A percentile compares a stretch with the other conserved stretches of the same genome.
These are phyloP conservation scores for Endotricha flammealis DNA, from an alignment of 2,888 invertebrate species.

Conservation along the genomic window DNA sequence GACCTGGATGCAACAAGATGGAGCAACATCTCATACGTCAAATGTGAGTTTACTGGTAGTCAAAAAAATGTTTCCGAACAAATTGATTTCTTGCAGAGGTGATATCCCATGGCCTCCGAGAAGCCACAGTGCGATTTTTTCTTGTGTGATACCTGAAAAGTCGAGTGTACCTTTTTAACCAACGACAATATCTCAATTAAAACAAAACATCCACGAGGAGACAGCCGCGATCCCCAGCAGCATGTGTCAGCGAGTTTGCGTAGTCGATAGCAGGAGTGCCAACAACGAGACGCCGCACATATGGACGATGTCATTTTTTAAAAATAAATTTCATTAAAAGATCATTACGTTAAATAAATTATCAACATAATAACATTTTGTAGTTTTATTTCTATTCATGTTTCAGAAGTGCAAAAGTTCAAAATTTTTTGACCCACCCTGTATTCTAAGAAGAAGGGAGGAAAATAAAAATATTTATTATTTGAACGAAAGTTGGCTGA, in stretches of 20 bases:
- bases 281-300: background rate
- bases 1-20: slow-evolving; percentile 19
- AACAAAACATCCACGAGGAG: background rate
- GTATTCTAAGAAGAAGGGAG: background rate
- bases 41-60: slow-evolving; percentile 14
- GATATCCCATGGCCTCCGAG: slow-evolving; percentile 6
- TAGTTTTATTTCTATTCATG: background rate
- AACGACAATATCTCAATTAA: background rate
- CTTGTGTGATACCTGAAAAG: background rate
- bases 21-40: slow-evolving; percentile 20
- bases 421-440: background rate
- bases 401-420: background rate
- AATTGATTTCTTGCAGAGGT: slow-evolving; percentile 17
- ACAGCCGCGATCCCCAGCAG: background rate
- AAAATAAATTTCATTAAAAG: background rate
- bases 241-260: background rate
- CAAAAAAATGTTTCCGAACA: slow-evolving; percentile 15
- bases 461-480: no score
- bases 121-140: background rate
- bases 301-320: background rate
- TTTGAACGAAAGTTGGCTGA: no score
- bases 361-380: background rate
- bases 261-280: background rate
- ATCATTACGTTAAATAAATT: background rate
- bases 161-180: background rate